Base-by-base conservation (phyloP, 2,888 invertebrate genomes). In the Aphrophora alni region DNA sequence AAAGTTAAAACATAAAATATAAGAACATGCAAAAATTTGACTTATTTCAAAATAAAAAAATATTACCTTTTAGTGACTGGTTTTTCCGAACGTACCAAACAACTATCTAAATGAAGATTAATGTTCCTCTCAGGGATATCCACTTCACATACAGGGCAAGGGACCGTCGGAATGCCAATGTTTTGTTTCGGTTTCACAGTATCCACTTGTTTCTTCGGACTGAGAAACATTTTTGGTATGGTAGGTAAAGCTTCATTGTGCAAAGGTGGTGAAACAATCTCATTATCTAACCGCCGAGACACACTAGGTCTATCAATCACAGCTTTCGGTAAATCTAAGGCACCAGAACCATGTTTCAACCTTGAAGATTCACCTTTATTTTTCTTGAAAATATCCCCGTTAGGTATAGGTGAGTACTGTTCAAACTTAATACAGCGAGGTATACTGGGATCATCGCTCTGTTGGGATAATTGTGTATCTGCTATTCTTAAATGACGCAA, bases 81-180 rank as follows among this genome's bases (percentile, higher is more conserved):
- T 59, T 59, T 59, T 21, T 59, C 21, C 12, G 59, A 59, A 21
- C 59, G 21, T 59, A 21, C 59, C 21, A 59, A 59, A 21, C 59
- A 59, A 33, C 8, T 33, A 17, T 87, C 87, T 28, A 90, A 86
- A 85, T 91, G 91, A 21, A 85, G 85, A 83, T 91, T 90, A 27
- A 91, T 89, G 83, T 88, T 87, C 10, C 84, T 82, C 78, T 87
- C 86, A n/a, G 88, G 86, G 70, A 91, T 86, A 8, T 86, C 86
- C 3, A 89, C 89, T 75, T 85, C 86, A 82, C 90, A 91, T 0
- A 90, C 89, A 21, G 90, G 90, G 85, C 91, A 91, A 1, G 86
- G 82, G 1, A 81, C 81, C 59, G 75, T 75, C 0, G 71, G 28
- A n/a, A 76, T n/a, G 59, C 70, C 78, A 14, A 59, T 21, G 8